Evolutionary conservation across 2,113 vertebrate species (phyloP).

Genomic region (Scopus umbretta): DNA sequence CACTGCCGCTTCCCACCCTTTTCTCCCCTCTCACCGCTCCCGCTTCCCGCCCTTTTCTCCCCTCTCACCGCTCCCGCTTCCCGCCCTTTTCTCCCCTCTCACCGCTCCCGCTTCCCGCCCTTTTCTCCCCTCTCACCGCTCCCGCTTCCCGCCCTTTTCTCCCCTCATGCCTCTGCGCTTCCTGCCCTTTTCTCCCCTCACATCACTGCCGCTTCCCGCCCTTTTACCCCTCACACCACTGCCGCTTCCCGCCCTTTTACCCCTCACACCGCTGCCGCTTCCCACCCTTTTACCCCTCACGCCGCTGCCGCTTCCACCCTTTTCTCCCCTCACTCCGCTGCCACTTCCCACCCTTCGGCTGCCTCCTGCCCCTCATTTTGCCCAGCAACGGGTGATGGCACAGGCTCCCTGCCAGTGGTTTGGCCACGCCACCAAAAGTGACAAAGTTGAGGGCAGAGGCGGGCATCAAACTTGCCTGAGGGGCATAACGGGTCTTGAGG

Average conservation of each 20-base stretch:
- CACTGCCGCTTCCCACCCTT: background rate
- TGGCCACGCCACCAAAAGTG: no score
- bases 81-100: background rate
- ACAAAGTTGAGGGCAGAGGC: no score
- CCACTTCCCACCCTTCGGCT: no score
- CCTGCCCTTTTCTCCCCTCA: background rate
- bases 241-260: no score
- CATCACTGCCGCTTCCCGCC: accelerated
- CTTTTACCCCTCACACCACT: background rate
- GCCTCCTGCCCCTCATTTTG: background rate
- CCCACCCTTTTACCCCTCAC: background rate
- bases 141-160: background rate
- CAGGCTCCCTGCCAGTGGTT: no score
- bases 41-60: no score
- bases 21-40: no score
- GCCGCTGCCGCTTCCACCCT: background rate
- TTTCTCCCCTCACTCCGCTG: no score
- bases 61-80: no score
- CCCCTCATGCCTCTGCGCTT: background rate
- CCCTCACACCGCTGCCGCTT: background rate
- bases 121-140: background rate
- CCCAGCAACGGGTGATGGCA: no score
- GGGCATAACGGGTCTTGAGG: background rate
- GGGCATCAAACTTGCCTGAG: background rate
- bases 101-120: background rate